phyloP scores from a whole-genome alignment of 2,113 vertebrate genomes.

The Atrichornis clamosus region DNA sequence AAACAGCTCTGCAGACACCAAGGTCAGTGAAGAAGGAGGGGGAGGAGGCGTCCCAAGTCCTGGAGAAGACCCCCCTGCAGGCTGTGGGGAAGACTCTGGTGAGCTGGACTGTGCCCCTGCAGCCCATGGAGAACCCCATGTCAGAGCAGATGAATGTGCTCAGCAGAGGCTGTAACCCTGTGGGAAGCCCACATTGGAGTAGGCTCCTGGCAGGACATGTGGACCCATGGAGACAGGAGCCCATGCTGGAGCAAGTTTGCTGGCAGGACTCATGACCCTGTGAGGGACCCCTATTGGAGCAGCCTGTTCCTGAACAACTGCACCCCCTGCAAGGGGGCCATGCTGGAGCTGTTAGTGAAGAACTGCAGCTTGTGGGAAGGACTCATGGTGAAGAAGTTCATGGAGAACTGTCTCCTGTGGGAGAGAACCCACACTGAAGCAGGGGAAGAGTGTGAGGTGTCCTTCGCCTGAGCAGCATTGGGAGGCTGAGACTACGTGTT shows the following conservation, averaged over 20 bases:
- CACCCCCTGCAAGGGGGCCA: neutral
- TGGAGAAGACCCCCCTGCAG: neutral
- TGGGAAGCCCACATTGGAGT: neutral
- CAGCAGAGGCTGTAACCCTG: neutral
- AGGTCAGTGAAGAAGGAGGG: neutral
- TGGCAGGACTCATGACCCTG: neutral
- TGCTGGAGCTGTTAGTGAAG: neutral
- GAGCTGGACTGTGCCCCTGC: neutral
- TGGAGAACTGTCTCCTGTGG: too few species aligned
- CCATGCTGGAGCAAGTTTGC: neutral
- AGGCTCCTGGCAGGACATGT: neutral
- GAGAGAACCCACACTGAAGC: neutral
- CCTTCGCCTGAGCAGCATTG: neutral
- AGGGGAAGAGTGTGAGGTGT: neutral
- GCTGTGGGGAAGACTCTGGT: neutral
- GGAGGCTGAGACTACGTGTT: fast-evolving
- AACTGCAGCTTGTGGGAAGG: neutral
- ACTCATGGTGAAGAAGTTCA: neutral
- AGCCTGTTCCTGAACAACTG: neutral
- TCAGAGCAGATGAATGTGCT: neutral
- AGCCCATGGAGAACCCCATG: neutral
- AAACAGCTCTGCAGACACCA: neutral
- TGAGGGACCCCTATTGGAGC: neutral
- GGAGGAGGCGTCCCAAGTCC: neutral
- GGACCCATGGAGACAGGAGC: neutral